Evolutionary conservation across 2,113 vertebrate genomes (phyloP), one percentile per base, ranked within the genome.

Genomic region (Phoxinus phoxinus): DNA sequence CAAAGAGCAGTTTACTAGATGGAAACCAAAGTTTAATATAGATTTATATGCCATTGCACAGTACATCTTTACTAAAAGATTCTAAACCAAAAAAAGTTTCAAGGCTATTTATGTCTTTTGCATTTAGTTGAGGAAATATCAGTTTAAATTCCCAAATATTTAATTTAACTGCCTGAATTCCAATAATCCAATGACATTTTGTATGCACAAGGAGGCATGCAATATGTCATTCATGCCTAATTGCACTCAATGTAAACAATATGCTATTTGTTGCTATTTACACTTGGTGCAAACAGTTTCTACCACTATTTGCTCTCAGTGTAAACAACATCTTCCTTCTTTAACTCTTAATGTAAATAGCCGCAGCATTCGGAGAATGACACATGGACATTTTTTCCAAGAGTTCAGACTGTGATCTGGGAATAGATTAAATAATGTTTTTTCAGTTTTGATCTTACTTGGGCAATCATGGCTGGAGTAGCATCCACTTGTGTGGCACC

Each of bases 401-500:
- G 71, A 73, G 0, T 6, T 10, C 75, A 58, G 35, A 27, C 21
- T 32, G 13, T 3, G 46, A 41, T 56, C 51, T 32, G 27, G n/a
- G 13, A 53, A 82, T 27, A 69, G 9, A 77, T 4, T 17, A 27
- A n/a, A 73, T 23, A 27, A 53, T 73, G 35, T 23, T 6, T 53
- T 13, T 53, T 59, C 27, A 51, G 35, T 48, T 37, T 27, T 17
- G 35, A 9, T 65, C 73, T 92, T 88, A 98, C 98, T 96, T 99
- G 91, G 1, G 91, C 53, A 72, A 96, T 91, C 98, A 99, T 99
- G 74, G 97, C 96, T 0, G 97, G 97, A 0, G 98, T 98, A 85
- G 96, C 96, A 44, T 99, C 98, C 58, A 98, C 93, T 85, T 96
- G 96, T 61, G 94, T 94, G 69, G 97, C 97, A 32, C 92, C 21